phyloP scores from a whole-genome alignment of 2,888 invertebrate species.

The Dendrolimus pini region DNA sequence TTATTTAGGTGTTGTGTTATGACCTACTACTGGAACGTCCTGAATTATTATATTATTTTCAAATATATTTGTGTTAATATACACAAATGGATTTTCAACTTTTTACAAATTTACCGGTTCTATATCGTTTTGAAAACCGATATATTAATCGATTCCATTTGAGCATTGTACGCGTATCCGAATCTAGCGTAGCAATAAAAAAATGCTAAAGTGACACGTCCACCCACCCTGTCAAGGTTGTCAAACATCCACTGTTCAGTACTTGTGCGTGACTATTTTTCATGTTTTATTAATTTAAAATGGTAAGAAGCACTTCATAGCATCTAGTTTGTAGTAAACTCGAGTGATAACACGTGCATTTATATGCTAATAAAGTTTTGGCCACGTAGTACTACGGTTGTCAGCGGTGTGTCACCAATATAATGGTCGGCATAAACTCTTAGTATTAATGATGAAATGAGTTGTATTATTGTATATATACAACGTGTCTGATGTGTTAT shows the following conservation, averaged over 20 bases:
- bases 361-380: conserved; percentile 13
- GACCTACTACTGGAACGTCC: no score
- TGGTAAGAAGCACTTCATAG: conserved; percentile 44
- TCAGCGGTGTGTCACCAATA: conserved; percentile 46
- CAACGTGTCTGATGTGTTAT: conserved; percentile 16
- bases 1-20: no score
- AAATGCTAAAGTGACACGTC: conserved; percentile 59
- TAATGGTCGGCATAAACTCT: conserved; percentile 43
- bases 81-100: no score
- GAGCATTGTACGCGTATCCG: conserved; percentile 15
- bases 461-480: conserved; percentile 20
- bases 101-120: no score
- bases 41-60: no score
- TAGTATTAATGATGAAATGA: conserved; percentile 29
- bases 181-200: conserved; percentile 20
- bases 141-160: no score
- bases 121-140: no score
- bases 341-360: conserved; percentile 10
- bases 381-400: conserved; percentile 37
- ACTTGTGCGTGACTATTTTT: conserved; percentile 48
- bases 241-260: conserved; percentile 33
- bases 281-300: conserved; percentile 64
- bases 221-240: conserved; percentile 59
- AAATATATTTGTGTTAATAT: no score
- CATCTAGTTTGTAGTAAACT: conserved; percentile 17